Conservation (phyloP, 2,888 invertebrate genomes). For the Lysandra bellargus region DNA sequence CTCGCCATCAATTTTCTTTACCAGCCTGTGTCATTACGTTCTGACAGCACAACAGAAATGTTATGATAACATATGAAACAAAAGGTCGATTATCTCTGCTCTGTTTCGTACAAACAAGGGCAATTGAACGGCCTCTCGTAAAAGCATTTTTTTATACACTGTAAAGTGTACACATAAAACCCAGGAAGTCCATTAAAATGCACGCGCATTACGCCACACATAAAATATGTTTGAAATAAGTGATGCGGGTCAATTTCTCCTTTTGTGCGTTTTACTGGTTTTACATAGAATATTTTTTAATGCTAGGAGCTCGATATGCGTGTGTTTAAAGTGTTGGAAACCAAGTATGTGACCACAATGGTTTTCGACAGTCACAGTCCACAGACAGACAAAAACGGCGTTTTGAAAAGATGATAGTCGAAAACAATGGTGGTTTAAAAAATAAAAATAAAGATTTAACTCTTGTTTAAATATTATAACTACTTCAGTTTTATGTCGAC, state of each 20-base stretch:
- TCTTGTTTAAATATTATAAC: no score
- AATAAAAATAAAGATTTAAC: no score
- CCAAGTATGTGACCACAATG: no score
- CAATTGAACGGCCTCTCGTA: constrained; percentile 39
- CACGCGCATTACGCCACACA: constrained; percentile 16
- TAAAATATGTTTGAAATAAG: constrained; percentile 20
- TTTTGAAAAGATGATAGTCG: no score
- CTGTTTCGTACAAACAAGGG: constrained; percentile 44
- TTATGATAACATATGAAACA: constrained; percentile 27
- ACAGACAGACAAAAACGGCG: no score
- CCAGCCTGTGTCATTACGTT: neutral
- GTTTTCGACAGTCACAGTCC: no score
- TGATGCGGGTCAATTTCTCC: constrained; percentile 15
- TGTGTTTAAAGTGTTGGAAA: no score
- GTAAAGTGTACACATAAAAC: constrained; percentile 46
- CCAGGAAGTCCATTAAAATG: constrained; percentile 51
- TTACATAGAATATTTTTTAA: neutral
- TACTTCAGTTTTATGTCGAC: no score
- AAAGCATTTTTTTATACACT: constrained; percentile 55
- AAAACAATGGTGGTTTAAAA: no score
- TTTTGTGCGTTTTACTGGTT: neutral
- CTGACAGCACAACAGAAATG: neutral
- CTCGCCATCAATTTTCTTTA: neutral
- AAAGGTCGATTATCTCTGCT: constrained; percentile 51
- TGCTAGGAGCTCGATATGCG: neutral